Percentiles rank a stretch among this genome's conserved stretches.
Conservation (phyloP, 2,113 vertebrate species). For the Mesocricetus auratus region DNA sequence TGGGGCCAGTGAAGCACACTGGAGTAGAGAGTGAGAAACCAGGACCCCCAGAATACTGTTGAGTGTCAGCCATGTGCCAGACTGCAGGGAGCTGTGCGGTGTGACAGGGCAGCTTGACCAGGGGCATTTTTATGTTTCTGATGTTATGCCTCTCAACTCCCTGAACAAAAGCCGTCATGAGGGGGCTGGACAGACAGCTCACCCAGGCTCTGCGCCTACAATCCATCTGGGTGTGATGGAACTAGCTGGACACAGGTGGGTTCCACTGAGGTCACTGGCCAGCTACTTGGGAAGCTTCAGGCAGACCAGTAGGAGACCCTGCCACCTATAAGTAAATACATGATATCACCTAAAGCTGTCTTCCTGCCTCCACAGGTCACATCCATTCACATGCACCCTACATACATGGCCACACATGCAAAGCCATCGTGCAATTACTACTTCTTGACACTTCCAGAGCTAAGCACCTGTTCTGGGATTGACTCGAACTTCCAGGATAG, state of each 20-base stretch:
- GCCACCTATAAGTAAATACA: neutral
- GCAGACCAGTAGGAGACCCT: neutral
- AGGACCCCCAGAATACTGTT: neutral
- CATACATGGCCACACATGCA: neutral
- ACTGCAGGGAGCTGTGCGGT: neutral
- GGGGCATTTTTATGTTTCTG: neutral
- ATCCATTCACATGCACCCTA: neutral
- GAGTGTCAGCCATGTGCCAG: rapidly evolving
- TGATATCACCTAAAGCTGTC: neutral
- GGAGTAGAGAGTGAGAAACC: neutral
- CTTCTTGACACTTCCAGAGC: too few species aligned
- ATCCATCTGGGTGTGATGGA: neutral
- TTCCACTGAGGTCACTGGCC: neutral
- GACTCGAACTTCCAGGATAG: neutral
- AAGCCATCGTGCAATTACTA: neutral
- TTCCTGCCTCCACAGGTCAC: neutral
- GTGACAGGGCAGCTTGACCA: neutral
- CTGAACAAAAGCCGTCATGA: neutral
- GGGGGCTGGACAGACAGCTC: neutral
- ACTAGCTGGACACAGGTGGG: neutral
- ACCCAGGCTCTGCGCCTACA: neutral
- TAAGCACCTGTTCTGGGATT: rapidly evolving
- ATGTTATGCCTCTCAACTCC: neutral
- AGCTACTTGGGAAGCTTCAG: neutral
- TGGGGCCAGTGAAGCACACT: neutral